Evolutionary conservation across 2,888 invertebrate genomes (phyloP).

Genomic region (Zaprionus obscuricornis): DNA sequence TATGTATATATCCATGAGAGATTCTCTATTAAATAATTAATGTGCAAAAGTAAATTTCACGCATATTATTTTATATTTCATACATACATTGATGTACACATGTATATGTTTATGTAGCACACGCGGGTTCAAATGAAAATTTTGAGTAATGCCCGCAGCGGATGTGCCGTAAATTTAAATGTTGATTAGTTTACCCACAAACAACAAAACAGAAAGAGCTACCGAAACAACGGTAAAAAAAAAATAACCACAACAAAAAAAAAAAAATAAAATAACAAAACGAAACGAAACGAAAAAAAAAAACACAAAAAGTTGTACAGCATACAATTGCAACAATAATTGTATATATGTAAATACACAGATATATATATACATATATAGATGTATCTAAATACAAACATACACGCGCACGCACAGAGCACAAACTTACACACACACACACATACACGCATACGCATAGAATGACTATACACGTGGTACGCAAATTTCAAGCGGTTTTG

Average conservation of each 20-base stretch:
- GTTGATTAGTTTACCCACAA: constrained; percentile 48
- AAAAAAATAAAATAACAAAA: constrained; percentile 12
- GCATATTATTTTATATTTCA: constrained; percentile 9
- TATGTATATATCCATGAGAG: neutral
- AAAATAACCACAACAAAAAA: constrained; percentile 1
- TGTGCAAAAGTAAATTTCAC: neutral
- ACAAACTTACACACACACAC: constrained; percentile 11
- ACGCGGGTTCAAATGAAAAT: constrained; percentile 22
- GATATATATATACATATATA: constrained; percentile 11
- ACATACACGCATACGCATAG: constrained; percentile 5
- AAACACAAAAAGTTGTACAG: constrained; percentile 35
- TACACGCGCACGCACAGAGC: neutral
- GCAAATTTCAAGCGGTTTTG: constrained; percentile 63
- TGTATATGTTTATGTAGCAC: constrained; percentile 5
- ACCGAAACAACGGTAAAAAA: neutral
- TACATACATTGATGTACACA: constrained; percentile 6
- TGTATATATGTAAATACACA: neutral
- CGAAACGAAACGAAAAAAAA: constrained; percentile 35
- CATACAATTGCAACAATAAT: constrained; percentile 47
- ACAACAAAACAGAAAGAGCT: constrained; percentile 18
- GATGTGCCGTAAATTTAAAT: constrained; percentile 61
- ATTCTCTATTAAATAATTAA: no score
- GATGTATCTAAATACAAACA: neutral
- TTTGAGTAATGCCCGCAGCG: constrained; percentile 50
- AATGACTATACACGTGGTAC: constrained; percentile 66